Evolutionary conservation across 23 tunicate genomes (phyloP).

Genomic region (Styela plicata): DNA sequence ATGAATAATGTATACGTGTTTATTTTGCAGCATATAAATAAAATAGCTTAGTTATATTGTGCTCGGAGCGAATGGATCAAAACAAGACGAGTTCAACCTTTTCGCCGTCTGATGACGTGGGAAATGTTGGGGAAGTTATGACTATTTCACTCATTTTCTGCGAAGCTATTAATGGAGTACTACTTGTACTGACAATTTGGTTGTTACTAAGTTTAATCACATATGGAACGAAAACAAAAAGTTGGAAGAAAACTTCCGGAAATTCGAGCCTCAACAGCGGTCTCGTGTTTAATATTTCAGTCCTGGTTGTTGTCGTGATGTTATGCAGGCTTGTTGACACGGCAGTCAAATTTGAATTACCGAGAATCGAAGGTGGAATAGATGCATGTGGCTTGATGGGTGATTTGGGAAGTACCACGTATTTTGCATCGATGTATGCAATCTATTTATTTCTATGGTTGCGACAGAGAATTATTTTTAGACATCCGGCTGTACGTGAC

Average conservation of each 20-base stretch:
- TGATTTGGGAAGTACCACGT: neutral
- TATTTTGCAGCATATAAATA: no score
- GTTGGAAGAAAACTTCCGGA: neutral
- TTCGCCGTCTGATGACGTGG: no score
- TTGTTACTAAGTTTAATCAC: neutral
- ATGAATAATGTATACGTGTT: no score
- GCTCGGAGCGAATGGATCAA: no score
- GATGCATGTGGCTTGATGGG: neutral
- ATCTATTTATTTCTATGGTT: conserved; percentile 21
- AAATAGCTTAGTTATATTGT: no score
- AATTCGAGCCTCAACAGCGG: neutral
- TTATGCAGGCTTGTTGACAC: neutral
- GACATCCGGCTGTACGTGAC: conserved; percentile 2
- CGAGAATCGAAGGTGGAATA: neutral
- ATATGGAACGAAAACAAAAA: conserved; percentile 1
- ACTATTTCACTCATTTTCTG: neutral
- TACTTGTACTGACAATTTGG: neutral
- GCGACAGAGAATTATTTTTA: conserved; percentile 16
- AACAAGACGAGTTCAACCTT: no score
- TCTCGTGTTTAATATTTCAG: neutral
- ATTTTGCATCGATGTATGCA: neutral
- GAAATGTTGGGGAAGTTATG: no score
- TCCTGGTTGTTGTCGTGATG: neutral
- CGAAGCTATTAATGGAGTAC: neutral
- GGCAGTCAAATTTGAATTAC: neutral